A percentile compares a stretch with the other conserved stretches of the same genome.
Conservation (phyloP, 1,140 invertebrate genomes). For the Arctopsyche grandis region DNA sequence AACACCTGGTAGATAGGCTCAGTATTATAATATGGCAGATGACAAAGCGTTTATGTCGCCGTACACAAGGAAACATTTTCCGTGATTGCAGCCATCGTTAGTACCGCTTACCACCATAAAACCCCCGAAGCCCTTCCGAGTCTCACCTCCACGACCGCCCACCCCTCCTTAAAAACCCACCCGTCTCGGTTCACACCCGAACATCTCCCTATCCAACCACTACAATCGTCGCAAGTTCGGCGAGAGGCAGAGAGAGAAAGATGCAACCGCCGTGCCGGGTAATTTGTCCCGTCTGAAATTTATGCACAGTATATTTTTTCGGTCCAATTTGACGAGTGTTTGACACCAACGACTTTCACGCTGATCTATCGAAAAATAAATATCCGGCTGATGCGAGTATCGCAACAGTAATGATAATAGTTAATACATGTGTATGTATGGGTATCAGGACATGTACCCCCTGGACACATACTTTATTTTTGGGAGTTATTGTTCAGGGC, state of each 20-base stretch:
- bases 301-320: constrained; percentile 39
- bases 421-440: too few relatives aligned
- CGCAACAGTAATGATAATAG: too few relatives aligned
- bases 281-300: constrained; percentile 39
- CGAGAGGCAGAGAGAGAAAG: background rate
- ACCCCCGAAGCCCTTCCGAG: background rate
- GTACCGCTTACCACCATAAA: constrained; percentile 25
- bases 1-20: too few relatives aligned
- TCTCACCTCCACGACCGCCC: background rate
- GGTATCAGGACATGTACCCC: too few relatives aligned
- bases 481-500: too few relatives aligned
- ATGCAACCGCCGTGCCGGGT: background rate
- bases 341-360: too few relatives aligned
- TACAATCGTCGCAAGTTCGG: background rate
- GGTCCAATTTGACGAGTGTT: background rate
- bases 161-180: too few relatives aligned
- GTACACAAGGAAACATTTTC: constrained; percentile 28
- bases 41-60: constrained; percentile 31
- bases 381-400: too few relatives aligned
- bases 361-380: too few relatives aligned
- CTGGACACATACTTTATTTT: too few relatives aligned
- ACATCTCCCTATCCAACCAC: too few relatives aligned
- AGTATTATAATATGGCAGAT: background rate
- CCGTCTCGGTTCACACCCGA: too few relatives aligned
- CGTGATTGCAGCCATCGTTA: constrained; percentile 35